phyloP scores from a whole-genome alignment of 2,888 invertebrate genomes.

The Melanotus villosus region DNA sequence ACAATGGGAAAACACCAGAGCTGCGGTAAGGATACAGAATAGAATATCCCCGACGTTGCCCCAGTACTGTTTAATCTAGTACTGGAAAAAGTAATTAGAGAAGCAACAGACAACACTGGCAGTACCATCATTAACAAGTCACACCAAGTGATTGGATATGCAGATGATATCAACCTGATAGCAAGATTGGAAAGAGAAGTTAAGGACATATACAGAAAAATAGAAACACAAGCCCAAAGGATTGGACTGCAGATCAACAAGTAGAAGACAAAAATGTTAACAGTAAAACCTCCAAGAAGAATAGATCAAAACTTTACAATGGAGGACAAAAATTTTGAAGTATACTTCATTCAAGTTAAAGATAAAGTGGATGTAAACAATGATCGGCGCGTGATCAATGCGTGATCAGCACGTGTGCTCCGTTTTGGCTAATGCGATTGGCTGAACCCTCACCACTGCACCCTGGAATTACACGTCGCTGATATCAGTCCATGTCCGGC shows the following conservation, averaged over 20 bases:
- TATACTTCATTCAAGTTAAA: no score
- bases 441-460: no score
- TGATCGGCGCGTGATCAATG: no score
- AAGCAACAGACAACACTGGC: background rate
- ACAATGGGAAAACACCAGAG: background rate
- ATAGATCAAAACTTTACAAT: conserved; percentile 1
- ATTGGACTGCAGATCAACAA: conserved; percentile 2
- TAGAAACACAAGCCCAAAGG: conserved; percentile 3
- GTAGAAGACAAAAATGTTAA: background rate
- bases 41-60: background rate
- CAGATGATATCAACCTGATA: background rate
- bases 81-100: conserved; percentile 1
- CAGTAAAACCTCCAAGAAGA: background rate
- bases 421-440: no score
- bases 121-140: background rate
- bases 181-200: background rate
- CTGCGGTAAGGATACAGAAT: background rate
- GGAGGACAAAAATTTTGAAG: background rate
- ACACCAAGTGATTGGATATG: background rate
- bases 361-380: no score
- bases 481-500: no score
- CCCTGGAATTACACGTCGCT: no score
- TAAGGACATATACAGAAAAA: background rate
- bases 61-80: background rate
- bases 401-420: no score